phyloP scores from a whole-genome alignment of 2,888 invertebrate species.

The Gryllus longicercus region DNA sequence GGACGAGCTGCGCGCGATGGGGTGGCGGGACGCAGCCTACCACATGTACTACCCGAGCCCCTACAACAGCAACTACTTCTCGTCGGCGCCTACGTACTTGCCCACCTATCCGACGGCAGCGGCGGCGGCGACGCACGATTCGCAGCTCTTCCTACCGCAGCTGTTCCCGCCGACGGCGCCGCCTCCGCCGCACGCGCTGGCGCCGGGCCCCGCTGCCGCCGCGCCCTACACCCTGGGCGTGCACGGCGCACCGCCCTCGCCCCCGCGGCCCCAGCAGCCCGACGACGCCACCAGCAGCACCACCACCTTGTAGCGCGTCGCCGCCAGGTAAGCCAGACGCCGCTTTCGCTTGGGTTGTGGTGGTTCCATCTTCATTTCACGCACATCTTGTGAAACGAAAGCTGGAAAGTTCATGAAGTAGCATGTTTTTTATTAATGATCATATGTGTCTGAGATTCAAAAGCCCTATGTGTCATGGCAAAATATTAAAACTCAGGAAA shows the following conservation, averaged over 20 bases:
- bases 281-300: slow-evolving; percentile 10
- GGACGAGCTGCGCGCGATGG: background rate
- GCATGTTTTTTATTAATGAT: too few relatives aligned
- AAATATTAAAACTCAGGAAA: too few relatives aligned
- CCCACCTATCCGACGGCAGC: background rate
- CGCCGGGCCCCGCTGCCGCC: background rate
- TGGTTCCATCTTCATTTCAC: too few relatives aligned
- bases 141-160: background rate
- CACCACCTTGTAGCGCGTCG: background rate
- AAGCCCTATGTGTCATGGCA: too few relatives aligned
- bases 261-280: background rate
- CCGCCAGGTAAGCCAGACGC: background rate
- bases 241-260: background rate
- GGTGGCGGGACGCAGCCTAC: background rate
- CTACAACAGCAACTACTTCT: background rate
- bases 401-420: too few relatives aligned
- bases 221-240: background rate
- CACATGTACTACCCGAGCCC: background rate
- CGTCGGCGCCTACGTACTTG: background rate
- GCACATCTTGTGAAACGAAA: too few relatives aligned
- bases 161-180: slow-evolving; percentile 6
- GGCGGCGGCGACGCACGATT: slow-evolving; percentile 1
- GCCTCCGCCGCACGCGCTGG: background rate
- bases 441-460: too few relatives aligned
- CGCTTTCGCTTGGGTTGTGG: background rate